phyloP scores from a whole-genome alignment of 2,113 vertebrate genomes.

The Crotalus helleri region DNA sequence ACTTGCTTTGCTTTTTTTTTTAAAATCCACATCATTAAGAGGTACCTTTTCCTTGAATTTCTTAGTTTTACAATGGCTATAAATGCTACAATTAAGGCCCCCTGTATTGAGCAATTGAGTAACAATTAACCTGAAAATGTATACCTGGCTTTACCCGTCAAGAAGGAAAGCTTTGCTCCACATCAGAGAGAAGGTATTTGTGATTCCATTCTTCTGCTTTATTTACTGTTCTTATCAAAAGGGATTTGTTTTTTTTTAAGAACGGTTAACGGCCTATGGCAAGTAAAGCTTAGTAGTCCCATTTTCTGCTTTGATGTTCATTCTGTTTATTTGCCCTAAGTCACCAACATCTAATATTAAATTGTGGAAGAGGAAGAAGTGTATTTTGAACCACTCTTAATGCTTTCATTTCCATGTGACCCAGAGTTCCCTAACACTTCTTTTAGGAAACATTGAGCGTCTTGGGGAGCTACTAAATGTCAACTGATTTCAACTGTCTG shows the following conservation, averaged over 20 bases:
- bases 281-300: neutral
- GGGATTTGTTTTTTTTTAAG: neutral
- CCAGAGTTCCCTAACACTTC: neutral
- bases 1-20: neutral
- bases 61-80: neutral
- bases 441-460: neutral
- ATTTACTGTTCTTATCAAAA: neutral
- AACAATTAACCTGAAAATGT: neutral
- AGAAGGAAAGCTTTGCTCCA: slow-evolving; percentile 25
- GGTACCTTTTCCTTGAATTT: slow-evolving; percentile 21
- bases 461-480: neutral
- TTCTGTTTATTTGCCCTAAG: neutral
- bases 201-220: neutral
- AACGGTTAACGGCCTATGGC: neutral
- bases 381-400: neutral
- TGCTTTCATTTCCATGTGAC: neutral
- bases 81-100: neutral
- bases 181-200: slow-evolving; percentile 11
- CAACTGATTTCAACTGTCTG: neutral
- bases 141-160: neutral
- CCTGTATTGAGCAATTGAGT: neutral
- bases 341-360: neutral
- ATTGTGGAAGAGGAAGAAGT: neutral
- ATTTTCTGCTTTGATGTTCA: neutral
- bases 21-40: neutral